Base-by-base conservation (phyloP, 23 tunicate species). In the Styela clava region DNA sequence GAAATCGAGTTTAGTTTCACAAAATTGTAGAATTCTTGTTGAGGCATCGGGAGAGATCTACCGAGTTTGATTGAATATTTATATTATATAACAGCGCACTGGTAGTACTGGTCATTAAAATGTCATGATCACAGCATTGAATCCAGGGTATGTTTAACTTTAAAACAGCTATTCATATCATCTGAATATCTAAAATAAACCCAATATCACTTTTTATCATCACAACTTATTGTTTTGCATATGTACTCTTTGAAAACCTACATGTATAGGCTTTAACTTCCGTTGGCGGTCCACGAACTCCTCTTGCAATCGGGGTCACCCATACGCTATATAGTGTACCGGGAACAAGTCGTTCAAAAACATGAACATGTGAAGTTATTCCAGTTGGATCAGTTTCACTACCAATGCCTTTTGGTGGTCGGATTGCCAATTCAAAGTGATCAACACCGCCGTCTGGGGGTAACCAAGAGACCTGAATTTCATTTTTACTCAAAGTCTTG, bases 361-460 rank as follows among this genome's bases (percentile, higher is more conserved):
- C 34, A 35, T 83, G 70, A 26, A 79, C 68, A 27, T 74, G 30
- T 1, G 34, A 21, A 24, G 68, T 26, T 21, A 32, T 68, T 74
- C 31, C 78, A n/a, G 22, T 30, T 1, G 79, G 51, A 51, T 73
- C 51, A 76, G 85, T 76, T 24, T 70, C 35, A 37, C 68, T 24
- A 28, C 36, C 70, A 16, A 73, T 68, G 70, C 79, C 73, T 2
- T 64, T 72, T 22, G 74, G 82, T 52, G 74, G 78, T 23, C 67
- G 61, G 0, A 87, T 74, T 3, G 44, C 61, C 20, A 87, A 20
- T 9, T 24, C 35, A 76, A 85, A 91, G 7, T 82, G 79, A 33
- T 91, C 97, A 18, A 78, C 90, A 19, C 97, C 97, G 19, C 85
- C 80, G 1, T 71, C 81, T 24, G 97, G 97, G 35, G 90, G 78